Conservation (phyloP, 2,797 vertebrate species). For the Artibeus lituratus region DNA sequence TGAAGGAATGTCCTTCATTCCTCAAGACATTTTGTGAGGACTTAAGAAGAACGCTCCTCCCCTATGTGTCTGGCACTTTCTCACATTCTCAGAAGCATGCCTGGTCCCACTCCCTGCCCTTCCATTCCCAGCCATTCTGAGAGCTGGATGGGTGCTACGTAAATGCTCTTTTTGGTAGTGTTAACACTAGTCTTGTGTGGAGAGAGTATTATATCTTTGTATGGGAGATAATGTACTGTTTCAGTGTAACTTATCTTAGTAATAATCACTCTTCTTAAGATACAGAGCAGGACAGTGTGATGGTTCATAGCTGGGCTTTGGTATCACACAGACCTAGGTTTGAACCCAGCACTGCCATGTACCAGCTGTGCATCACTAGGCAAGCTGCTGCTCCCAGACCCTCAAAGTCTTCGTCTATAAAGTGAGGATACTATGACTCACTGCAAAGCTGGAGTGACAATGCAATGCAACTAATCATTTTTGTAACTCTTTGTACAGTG, state of each 20-base stretch:
- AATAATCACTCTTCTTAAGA: neutral
- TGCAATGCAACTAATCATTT: neutral
- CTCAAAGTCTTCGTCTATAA: neutral
- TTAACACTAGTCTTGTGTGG: neutral
- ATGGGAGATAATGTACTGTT: neutral
- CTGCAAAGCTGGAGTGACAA: neutral
- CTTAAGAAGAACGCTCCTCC: neutral
- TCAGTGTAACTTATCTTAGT: neutral
- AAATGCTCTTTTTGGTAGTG: neutral
- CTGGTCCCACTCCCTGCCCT: neutral
- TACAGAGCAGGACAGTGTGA: neutral
- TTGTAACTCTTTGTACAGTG: neutral
- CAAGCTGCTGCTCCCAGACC: neutral
- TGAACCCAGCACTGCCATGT: neutral
- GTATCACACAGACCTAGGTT: neutral
- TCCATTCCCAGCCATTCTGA: neutral
- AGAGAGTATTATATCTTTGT: neutral
- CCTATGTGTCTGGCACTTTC: neutral
- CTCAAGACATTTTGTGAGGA: neutral
- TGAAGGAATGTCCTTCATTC: neutral
- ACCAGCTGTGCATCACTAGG: neutral
- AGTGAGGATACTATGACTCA: neutral
- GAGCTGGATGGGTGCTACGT: neutral
- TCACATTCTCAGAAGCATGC: neutral
- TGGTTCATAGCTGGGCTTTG: neutral